Evolutionary conservation across 2,888 invertebrate species (phyloP).

Genomic region (Lapara coniferarum): DNA sequence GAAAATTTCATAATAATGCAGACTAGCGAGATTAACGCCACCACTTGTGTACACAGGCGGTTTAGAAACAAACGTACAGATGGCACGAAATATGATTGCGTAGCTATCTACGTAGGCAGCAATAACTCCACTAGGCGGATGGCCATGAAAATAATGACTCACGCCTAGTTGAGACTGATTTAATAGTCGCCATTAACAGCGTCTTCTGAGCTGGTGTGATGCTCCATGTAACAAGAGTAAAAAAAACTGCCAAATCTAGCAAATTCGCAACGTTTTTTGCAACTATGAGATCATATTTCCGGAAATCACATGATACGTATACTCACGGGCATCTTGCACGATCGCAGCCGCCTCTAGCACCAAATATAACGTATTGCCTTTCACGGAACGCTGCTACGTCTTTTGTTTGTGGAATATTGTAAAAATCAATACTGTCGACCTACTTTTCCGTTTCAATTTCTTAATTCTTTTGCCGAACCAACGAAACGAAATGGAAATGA

Average conservation of each 20-base stretch:
- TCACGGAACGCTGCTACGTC: constrained; percentile 51
- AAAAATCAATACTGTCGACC: constrained; percentile 79
- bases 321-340: constrained; percentile 76
- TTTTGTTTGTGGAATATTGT: constrained; percentile 65
- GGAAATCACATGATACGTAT: constrained; percentile 62
- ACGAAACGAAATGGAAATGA: constrained; percentile 58
- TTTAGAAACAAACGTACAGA: constrained; percentile 13
- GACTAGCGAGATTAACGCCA: constrained; percentile 13
- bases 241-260: constrained; percentile 8
- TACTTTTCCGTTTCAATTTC: constrained; percentile 66
- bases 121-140: constrained; percentile 31
- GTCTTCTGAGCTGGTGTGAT: not conserved
- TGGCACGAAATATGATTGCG: constrained; percentile 24
- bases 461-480: constrained; percentile 48
- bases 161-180: constrained; percentile 33
- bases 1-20: not conserved
- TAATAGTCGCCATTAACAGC: constrained; percentile 4
- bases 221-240: constrained; percentile 20
- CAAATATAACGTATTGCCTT: constrained; percentile 49
- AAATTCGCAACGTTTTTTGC: constrained; percentile 19
- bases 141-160: constrained; percentile 45
- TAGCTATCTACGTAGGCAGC: constrained; percentile 27
- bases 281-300: constrained; percentile 45
- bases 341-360: constrained; percentile 50
- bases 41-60: constrained; percentile 23